phyloP scores from a whole-genome alignment of 1,140 invertebrate genomes.

The Heterodera schachtii region DNA sequence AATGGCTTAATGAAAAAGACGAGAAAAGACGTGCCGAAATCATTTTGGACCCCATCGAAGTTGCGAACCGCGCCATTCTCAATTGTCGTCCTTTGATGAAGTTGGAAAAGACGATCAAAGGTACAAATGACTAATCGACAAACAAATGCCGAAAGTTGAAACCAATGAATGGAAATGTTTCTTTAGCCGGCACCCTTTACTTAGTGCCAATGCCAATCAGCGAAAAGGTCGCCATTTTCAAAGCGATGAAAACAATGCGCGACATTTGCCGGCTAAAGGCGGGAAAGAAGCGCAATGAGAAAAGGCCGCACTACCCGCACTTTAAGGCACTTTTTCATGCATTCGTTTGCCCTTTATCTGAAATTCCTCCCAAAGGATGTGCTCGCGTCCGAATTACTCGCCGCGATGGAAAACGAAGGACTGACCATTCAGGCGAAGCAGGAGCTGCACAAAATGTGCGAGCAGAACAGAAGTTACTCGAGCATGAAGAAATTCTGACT shows the following conservation, averaged over 20 bases:
- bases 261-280: slow-evolving; percentile 55
- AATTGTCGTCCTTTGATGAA: slow-evolving; percentile 65
- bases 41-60: slow-evolving; percentile 57
- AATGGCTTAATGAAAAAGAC: slow-evolving; percentile 46
- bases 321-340: slow-evolving; percentile 2
- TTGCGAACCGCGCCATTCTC: slow-evolving; percentile 49
- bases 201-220: slow-evolving; percentile 60
- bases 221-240: slow-evolving; percentile 58
- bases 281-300: slow-evolving; percentile 26
- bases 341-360: background rate
- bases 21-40: slow-evolving; percentile 53
- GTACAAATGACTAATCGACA: slow-evolving; percentile 30
- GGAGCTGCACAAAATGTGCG: slow-evolving; percentile 68
- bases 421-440: slow-evolving; percentile 68
- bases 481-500: slow-evolving; percentile 21
- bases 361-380: slow-evolving; percentile 27
- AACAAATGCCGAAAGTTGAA: slow-evolving; percentile 10
- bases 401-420: slow-evolving; percentile 65
- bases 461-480: slow-evolving; percentile 67
- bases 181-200: slow-evolving; percentile 59
- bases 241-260: slow-evolving; percentile 64
- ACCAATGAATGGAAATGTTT: slow-evolving; percentile 26
- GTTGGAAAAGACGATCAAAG: slow-evolving; percentile 53
- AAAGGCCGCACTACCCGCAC: slow-evolving; percentile 20
- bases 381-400: slow-evolving; percentile 55